Evolutionary conservation across 2,797 vertebrate species (phyloP), one percentile per base, ranked within the genome.

Genomic region (Heliangelus exortis): DNA sequence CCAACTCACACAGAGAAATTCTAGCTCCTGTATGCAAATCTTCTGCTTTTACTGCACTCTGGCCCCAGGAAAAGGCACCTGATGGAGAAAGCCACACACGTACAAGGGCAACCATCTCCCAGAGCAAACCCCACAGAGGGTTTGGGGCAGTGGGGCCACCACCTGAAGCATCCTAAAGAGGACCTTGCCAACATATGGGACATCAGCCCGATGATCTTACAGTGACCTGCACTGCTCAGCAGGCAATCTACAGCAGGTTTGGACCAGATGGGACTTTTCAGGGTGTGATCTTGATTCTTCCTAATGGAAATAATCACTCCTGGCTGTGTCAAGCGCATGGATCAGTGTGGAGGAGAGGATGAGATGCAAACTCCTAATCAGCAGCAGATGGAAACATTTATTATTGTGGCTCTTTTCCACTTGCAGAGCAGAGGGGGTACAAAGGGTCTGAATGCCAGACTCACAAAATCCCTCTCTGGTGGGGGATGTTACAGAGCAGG

Each of bases 321-420:
- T 69, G 72, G 90, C 73, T 72, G n/a, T 58, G 90, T 87, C 34
- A 47, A 86, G 76, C 20, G 26, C 78, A 47, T 1, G 26, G 71
- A 90, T 92, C 33, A 5, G 84, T 74, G 74, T 15, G 12, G 31
- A 68, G 78, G 53, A 91, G 3, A 91, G 69, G 68, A 66, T 62
- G 51, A 91, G 87, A 72, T 1, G 7, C 72, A 81, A 78, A 62
- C 51, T 75, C 66, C 73, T 87, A 93, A 92, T 21, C 75, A 90
- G 81, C 68, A 91, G 75, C 93, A 96, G 94, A 93, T 85, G 94
- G 93, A 65, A 93, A 82, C 33, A 41, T 79, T 72, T 80, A 95
- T 87, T 89, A 62, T 67, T 77, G 69, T 68, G 51, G 62, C 74
- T 94, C 39, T 81, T 89, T 26, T n/a, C 34, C 65, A 80, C 47